Evolutionary conservation across 2,888 invertebrate species (phyloP).

Genomic region (Bellardia pandia): DNA sequence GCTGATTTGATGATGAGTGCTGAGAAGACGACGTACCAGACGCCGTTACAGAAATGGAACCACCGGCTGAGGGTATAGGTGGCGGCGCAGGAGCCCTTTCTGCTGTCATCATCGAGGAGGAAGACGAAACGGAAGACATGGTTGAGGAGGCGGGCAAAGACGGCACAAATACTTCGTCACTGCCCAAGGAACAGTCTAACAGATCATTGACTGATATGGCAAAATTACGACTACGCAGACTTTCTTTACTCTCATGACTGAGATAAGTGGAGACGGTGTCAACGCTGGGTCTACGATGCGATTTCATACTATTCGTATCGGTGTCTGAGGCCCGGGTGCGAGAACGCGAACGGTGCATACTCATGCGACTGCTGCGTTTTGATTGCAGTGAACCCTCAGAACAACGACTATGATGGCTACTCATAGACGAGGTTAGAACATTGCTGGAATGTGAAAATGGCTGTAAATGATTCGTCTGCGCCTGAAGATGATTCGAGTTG

Average conservation of each 20-base stretch:
- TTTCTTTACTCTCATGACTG: constrained; percentile 92
- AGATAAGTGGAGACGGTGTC: constrained; percentile 95
- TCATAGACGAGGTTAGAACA: constrained; percentile 82
- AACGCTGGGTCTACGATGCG: constrained; percentile 91
- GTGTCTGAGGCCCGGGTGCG: constrained; percentile 84
- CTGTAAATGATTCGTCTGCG: constrained; percentile 75
- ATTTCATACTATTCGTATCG: constrained; percentile 88
- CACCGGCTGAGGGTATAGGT: constrained; percentile 77
- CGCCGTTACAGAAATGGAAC: constrained; percentile 73
- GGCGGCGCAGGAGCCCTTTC: constrained; percentile 82
- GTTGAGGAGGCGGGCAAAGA: constrained; percentile 80
- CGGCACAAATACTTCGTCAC: constrained; percentile 88
- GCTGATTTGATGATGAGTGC: constrained; percentile 71
- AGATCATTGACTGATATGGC: constrained; percentile 87
- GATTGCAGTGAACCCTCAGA: constrained; percentile 82
- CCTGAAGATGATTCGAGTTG: constrained; percentile 57
- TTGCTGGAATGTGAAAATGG: constrained; percentile 81
- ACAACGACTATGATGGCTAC: constrained; percentile 83
- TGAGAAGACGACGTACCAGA: constrained; percentile 74
- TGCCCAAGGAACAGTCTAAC: constrained; percentile 89
- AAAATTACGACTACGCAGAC: constrained; percentile 86
- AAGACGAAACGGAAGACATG: constrained; percentile 67
- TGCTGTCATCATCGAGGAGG: constrained; percentile 72
- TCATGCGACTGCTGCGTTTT: constrained; percentile 80
- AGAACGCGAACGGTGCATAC: constrained; percentile 83